phyloP scores from a whole-genome alignment of 2,888 invertebrate species.

The Chloroclystis v-ata region DNA sequence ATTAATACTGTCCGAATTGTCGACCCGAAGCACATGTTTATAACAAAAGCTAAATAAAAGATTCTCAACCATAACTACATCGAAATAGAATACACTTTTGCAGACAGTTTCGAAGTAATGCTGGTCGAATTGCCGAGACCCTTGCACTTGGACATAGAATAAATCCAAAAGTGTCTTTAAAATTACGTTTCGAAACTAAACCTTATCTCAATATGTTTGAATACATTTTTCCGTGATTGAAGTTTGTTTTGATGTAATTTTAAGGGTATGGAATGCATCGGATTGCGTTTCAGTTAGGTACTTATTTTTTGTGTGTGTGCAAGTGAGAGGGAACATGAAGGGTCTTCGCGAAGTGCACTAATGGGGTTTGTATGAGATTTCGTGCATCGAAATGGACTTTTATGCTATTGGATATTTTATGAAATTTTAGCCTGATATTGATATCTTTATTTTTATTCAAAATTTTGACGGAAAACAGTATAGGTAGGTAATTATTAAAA shows the following conservation, averaged over 20 bases:
- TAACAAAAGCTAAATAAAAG: slow-evolving; percentile 25
- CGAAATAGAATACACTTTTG: slow-evolving; percentile 1
- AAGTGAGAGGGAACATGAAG: slow-evolving; percentile 51
- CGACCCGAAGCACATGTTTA: slow-evolving; percentile 30
- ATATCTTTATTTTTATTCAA: no score
- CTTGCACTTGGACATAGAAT: slow-evolving; percentile 35
- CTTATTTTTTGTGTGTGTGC: slow-evolving; percentile 68
- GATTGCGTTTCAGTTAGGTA: slow-evolving; percentile 71
- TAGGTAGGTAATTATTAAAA: no score
- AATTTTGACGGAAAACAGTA: no score
- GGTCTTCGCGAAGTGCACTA: slow-evolving; percentile 70
- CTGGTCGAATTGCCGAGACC: slow-evolving; percentile 52
- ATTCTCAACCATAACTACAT: slow-evolving; percentile 1
- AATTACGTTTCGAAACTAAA: slow-evolving; percentile 27
- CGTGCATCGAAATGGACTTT: slow-evolving; percentile 50
- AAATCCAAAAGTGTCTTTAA: slow-evolving; percentile 29
- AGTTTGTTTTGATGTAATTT: slow-evolving; percentile 42
- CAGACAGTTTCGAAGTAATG: slow-evolving; percentile 35
- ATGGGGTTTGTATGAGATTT: slow-evolving; percentile 68
- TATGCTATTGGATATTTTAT: slow-evolving; percentile 35
- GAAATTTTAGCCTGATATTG: no score
- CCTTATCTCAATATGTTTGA: slow-evolving; percentile 40
- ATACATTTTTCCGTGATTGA: slow-evolving; percentile 32
- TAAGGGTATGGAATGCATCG: slow-evolving; percentile 66
- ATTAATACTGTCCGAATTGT: slow-evolving; percentile 63